Percentiles rank a stretch among this genome's conserved stretches.
Evolutionary conservation across 2,888 invertebrate species (phyloP).

Genomic region (Agriopis leucophaearia): DNA sequence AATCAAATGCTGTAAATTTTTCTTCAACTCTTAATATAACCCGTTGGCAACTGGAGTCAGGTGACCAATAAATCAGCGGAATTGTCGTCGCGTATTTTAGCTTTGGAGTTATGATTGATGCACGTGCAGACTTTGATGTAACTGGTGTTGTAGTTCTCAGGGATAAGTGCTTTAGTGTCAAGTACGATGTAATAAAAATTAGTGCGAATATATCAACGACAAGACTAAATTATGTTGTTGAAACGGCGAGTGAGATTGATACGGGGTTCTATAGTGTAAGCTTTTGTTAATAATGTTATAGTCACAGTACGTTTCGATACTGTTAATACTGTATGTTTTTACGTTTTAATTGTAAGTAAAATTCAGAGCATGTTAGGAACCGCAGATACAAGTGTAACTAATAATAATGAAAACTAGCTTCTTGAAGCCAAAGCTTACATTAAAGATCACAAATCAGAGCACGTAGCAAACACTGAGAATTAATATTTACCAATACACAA

Average conservation of each 20-base stretch:
- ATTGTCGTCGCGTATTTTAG: conserved; percentile 53
- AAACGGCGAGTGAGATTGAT: background rate
- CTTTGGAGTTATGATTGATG: conserved; percentile 48
- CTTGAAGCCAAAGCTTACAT: background rate
- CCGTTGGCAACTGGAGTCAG: conserved; percentile 74
- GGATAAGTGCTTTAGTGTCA: conserved; percentile 24
- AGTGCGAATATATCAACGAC: conserved; percentile 10
- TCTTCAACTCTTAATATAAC: conserved; percentile 55
- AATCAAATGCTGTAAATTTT: conserved; percentile 68
- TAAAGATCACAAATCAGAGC: background rate
- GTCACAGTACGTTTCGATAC: background rate
- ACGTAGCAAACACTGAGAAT: background rate
- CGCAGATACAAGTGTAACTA: background rate
- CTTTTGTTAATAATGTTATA: background rate
- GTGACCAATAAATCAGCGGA: conserved; percentile 67
- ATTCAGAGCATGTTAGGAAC: background rate
- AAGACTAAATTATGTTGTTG: conserved; percentile 1
- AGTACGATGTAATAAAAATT: conserved; percentile 20
- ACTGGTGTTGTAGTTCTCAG: conserved; percentile 31
- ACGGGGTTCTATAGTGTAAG: background rate
- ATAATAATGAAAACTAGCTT: background rate
- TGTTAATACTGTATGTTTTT: background rate
- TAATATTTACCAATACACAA: conserved; percentile 6
- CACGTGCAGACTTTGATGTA: conserved; percentile 43
- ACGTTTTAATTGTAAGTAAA: background rate